These are phyloP conservation scores for Halisarca cf. caerulea DNA, from an alignment of 37 sponge, comb jelly and placozoan genomes.

Conservation along the genomic window DNA sequence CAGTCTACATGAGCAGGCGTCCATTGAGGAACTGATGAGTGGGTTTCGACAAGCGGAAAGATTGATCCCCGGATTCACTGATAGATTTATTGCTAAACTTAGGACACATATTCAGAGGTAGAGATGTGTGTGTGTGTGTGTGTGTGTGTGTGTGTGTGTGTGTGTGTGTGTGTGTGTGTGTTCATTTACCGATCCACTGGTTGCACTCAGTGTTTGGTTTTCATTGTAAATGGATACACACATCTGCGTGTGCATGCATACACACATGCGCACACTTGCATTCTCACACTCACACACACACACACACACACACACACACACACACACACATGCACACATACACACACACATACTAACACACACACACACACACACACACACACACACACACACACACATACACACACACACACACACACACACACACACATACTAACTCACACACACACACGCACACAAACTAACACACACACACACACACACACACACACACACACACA, in stretches of 20 bases:
- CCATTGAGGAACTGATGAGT: constrained; percentile 72
- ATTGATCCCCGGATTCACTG: constrained; percentile 80
- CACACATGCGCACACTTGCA: too few relatives aligned
- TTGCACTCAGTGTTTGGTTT: not conserved
- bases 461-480: not conserved
- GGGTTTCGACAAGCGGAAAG: constrained; percentile 86
- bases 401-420: too few relatives aligned
- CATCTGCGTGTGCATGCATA: not conserved
- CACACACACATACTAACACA: too few relatives aligned
- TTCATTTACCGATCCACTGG: not conserved
- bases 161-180: constrained; percentile 30
- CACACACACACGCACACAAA: not conserved
- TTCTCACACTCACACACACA: constrained; percentile 1
- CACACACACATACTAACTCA: not conserved
- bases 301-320: constrained; percentile 14
- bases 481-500: constrained; percentile 26
- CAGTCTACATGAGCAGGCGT: constrained; percentile 14
- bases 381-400: too few relatives aligned
- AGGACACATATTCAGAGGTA: constrained; percentile 37
- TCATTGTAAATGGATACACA: not conserved
- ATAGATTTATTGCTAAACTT: constrained; percentile 35
- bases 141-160: constrained; percentile 12
- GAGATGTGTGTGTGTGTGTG: not conserved
- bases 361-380: too few relatives aligned
- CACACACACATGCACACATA: not conserved